These are phyloP conservation scores for Mythimna ferrago DNA, from an alignment of 2,888 invertebrate species.

Conservation along the genomic window DNA sequence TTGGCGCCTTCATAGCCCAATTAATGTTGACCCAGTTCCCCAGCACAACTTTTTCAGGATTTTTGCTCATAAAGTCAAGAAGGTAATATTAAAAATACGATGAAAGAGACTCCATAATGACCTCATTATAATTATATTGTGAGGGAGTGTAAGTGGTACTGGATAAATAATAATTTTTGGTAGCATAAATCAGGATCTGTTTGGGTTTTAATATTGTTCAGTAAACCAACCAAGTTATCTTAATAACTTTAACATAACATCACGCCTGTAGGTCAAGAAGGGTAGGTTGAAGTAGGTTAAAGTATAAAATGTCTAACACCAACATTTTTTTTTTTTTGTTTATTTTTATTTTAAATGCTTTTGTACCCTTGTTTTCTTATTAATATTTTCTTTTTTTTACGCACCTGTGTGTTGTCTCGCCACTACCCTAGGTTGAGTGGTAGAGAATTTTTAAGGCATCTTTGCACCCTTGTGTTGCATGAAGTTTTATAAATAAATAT, in stretches of 20 bases:
- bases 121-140: slow-evolving; percentile 24
- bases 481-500: too few relatives aligned
- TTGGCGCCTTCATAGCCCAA: not conserved
- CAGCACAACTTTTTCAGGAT: slow-evolving; percentile 1
- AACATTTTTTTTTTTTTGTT: too few relatives aligned
- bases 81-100: slow-evolving; percentile 18
- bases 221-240: too few relatives aligned
- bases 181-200: not conserved
- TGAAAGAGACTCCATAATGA: slow-evolving; percentile 18
- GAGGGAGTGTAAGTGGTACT: not conserved
- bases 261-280: not conserved
- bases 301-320: too few relatives aligned
- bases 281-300: not conserved
- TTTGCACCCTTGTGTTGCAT: too few relatives aligned
- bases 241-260: not conserved
- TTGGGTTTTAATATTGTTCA: not conserved
- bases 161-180: slow-evolving; percentile 16
- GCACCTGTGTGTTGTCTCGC: too few relatives aligned
- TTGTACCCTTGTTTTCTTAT: too few relatives aligned
- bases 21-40: slow-evolving; percentile 21
- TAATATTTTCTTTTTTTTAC: too few relatives aligned
- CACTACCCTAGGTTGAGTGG: too few relatives aligned
- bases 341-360: too few relatives aligned
- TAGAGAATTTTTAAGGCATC: too few relatives aligned
- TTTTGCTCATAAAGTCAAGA: slow-evolving; percentile 1